These are phyloP conservation scores for Actinostola sp. DNA, from an alignment of 92 coral and sea anemone species.

Conservation along the genomic window DNA sequence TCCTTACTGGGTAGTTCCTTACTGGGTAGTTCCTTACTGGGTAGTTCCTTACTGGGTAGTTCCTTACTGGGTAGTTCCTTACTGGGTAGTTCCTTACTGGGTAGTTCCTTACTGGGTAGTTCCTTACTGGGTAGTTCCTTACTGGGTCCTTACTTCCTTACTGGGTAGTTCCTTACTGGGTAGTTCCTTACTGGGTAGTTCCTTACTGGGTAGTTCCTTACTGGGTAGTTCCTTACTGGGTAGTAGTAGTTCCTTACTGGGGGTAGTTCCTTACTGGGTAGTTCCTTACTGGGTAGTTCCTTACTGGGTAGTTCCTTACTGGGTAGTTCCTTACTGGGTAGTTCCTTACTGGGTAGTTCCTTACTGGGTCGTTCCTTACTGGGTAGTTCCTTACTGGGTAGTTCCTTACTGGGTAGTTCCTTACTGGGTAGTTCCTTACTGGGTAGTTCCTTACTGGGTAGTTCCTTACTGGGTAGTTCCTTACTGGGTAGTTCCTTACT, in stretches of 20 bases:
- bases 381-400: not conserved
- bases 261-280: not conserved
- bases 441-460: not conserved
- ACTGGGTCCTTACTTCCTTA: too few relatives aligned
- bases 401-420: not conserved
- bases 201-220: not conserved
- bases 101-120: not conserved
- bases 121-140: not conserved
- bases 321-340: not conserved
- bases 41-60: not conserved
- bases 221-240: too few relatives aligned
- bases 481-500: not conserved
- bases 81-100: not conserved
- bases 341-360: not conserved
- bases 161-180: not conserved
- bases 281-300: not conserved
- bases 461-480: not conserved
- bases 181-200: not conserved
- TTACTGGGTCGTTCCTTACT: not conserved
- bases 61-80: not conserved
- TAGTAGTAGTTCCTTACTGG: too few relatives aligned
- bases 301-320: not conserved
- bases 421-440: not conserved
- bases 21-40: conserved; percentile 19
- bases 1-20: too few relatives aligned